Base-by-base conservation (phyloP, 1,140 invertebrate species). In the Sitophilus oryzae region DNA sequence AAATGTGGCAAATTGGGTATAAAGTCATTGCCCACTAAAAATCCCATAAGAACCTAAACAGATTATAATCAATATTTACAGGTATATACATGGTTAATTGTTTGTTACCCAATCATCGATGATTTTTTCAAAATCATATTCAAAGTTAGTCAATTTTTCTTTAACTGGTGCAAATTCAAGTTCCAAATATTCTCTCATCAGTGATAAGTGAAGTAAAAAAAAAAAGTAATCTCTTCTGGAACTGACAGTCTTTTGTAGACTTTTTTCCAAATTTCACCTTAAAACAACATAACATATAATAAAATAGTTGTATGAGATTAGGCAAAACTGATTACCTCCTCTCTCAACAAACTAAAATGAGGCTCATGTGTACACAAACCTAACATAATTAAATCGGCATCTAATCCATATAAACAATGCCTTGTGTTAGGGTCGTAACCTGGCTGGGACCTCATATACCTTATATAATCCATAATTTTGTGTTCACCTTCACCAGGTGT, bases 381-480 rank as follows among this genome's bases (percentile, higher is more conserved):
- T 40, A 98, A 74, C 84, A 97, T 96, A 55, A 98, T 93, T 45
- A 98, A 77, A 80, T 98, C 95, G 15, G 94, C 94, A 77, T 98
- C 95, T 6, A 96, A 75, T 0, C 95, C 95, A 72, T 97, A 97
- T 5, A 98, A 75, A 74, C 94, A 98, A 71, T 98, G 94, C 4
- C 91, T 74, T 0, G 90, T 96, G 66, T 95, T 89, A 1, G 85
- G 80, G 73, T 96, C 83, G 71, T 93, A 93, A 53, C 83, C 82
- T 2, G 86, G 81, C 68, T 89, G 82, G 0, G 89, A 79, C 64
- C 89, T 86, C 67, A 90, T 76, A 73, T 86, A 91, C 14, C 94
- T 77, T 58, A 98, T 96, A 67, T 92, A 97, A 70, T 98, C 94
- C 93, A 97, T 96, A 41, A 98, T 95, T 76, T 98, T 98, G 71